Conservation (phyloP, 2,797 vertebrate genomes). For the Cyclura pinguis region DNA sequence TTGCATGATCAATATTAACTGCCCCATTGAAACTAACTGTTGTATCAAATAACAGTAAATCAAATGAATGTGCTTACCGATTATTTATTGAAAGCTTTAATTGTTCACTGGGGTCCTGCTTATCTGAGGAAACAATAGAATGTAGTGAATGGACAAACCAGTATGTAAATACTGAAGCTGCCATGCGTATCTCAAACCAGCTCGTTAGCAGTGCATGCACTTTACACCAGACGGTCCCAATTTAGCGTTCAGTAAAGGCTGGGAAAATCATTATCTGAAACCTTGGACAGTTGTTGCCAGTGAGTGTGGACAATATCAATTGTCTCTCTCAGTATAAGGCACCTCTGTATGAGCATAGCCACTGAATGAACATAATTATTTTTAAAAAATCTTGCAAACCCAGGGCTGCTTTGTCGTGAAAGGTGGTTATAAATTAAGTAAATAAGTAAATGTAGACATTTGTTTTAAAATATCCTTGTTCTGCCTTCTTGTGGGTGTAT, state of each 20-base stretch:
- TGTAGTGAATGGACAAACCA: constrained; percentile 65
- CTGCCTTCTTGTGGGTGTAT: background rate
- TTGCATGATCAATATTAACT: constrained; percentile 89
- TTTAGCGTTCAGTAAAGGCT: background rate
- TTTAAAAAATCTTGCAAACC: background rate
- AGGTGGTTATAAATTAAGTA: background rate
- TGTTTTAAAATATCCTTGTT: background rate
- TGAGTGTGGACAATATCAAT: background rate
- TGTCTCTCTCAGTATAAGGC: background rate
- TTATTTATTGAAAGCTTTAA: constrained; percentile 90
- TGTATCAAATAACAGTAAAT: constrained; percentile 89
- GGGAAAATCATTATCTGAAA: background rate
- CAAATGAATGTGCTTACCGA: constrained; percentile 87
- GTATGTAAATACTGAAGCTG: constrained; percentile 62
- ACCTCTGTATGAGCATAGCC: background rate
- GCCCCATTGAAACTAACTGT: constrained; percentile 88
- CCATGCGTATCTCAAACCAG: constrained; percentile 22
- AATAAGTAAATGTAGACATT: no score
- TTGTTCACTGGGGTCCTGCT: constrained; percentile 86
- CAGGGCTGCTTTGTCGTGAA: background rate
- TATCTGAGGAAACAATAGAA: constrained; percentile 83
- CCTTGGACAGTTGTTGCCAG: background rate
- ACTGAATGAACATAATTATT: background rate
- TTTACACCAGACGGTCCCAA: background rate
- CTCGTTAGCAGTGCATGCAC: background rate